These are phyloP conservation scores for Pollimyrus isidori DNA, from an alignment of 2,113 vertebrate species.

Conservation along the genomic window DNA sequence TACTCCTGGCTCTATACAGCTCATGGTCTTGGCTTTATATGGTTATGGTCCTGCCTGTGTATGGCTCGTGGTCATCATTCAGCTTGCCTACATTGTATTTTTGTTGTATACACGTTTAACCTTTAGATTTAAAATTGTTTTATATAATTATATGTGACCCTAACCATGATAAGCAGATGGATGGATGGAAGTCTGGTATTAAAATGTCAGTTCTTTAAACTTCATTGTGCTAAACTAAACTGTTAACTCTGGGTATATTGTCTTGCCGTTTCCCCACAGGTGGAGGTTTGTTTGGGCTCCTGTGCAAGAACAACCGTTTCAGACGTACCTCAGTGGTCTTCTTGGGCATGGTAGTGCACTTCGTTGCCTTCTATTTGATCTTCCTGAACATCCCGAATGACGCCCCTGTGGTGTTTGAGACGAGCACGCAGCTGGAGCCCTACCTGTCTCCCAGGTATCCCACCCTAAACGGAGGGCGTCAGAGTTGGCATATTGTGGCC, in stretches of 20 bases:
- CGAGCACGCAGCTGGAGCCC: slow-evolving; percentile 62
- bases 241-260: background rate
- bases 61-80: background rate
- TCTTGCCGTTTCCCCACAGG: slow-evolving; percentile 50
- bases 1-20: background rate
- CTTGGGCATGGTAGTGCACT: slow-evolving; percentile 83
- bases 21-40: background rate
- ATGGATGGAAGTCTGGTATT: background rate
- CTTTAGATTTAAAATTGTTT: background rate
- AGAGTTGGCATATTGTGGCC: background rate
- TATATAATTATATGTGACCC: background rate
- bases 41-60: background rate
- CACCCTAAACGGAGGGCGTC: background rate
- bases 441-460: slow-evolving; percentile 77
- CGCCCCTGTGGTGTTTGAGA: slow-evolving; percentile 73
- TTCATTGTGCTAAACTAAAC: background rate
- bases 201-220: background rate
- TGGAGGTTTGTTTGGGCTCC: slow-evolving; percentile 83
- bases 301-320: slow-evolving; percentile 79
- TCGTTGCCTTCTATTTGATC: slow-evolving; percentile 87
- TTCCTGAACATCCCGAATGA: slow-evolving; percentile 87
- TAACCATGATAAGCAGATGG: background rate
- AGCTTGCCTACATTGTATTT: background rate
- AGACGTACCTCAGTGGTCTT: slow-evolving; percentile 89
- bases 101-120: background rate